phyloP scores from a whole-genome alignment of 2,797 vertebrate species.

The Brachymystax lenok region DNA sequence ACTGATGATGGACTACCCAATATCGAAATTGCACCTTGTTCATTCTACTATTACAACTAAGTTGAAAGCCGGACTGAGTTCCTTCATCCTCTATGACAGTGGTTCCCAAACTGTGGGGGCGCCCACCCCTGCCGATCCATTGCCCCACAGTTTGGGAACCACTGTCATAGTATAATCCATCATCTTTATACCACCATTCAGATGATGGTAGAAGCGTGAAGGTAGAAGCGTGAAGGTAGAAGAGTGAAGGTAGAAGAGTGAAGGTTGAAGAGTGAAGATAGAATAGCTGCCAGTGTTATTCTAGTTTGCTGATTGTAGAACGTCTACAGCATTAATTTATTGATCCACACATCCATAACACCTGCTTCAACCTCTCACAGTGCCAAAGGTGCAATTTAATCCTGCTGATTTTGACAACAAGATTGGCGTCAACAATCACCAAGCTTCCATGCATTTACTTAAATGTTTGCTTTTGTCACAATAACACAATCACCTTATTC shows the following conservation, averaged over 20 bases:
- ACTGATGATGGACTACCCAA: too few relatives aligned
- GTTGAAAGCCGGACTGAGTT: too few relatives aligned
- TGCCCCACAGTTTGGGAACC: not conserved
- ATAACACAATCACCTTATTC: slow-evolving; percentile 21
- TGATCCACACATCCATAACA: slow-evolving; percentile 64
- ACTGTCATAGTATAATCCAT: not conserved
- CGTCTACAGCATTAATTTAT: slow-evolving; percentile 74
- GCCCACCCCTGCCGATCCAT: too few relatives aligned
- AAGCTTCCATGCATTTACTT: not conserved
- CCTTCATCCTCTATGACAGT: too few relatives aligned
- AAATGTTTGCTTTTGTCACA: not conserved
- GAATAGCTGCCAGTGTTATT: too few relatives aligned
- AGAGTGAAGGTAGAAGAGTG: too few relatives aligned
- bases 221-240: too few relatives aligned
- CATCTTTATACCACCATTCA: not conserved
- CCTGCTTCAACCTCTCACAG: slow-evolving; percentile 51
- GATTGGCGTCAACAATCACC: not conserved
- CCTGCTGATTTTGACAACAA: not conserved
- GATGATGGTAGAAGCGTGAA: not conserved
- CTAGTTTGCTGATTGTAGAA: slow-evolving; percentile 31
- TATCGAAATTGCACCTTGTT: too few relatives aligned
- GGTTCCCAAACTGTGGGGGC: too few relatives aligned
- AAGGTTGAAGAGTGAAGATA: too few relatives aligned
- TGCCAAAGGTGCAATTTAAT: slow-evolving; percentile 68
- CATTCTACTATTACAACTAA: too few relatives aligned